Evolutionary conservation across 2,888 invertebrate genomes (phyloP).

Genomic region (Diploptera punctata): DNA sequence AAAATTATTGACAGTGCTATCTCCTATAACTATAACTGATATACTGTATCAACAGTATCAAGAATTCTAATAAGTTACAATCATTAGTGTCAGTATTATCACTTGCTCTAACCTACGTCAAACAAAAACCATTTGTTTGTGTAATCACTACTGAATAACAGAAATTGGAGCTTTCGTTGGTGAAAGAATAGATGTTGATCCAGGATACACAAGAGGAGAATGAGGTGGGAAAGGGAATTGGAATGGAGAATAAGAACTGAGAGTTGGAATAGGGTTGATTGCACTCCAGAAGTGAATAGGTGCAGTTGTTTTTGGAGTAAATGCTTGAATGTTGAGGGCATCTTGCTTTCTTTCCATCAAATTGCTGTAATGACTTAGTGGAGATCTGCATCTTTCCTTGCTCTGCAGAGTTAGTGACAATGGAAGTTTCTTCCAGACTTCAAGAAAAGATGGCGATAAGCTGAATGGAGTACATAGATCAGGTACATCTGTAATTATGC

Average conservation of each 20-base stretch:
- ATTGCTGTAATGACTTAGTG: neutral
- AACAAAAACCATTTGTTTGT: too few species aligned
- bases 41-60: too few species aligned
- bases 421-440: conserved; percentile 44
- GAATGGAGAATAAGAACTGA: conserved; percentile 41
- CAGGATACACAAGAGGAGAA: conserved; percentile 22
- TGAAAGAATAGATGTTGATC: conserved; percentile 20
- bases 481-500: conserved; percentile 38
- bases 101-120: too few species aligned
- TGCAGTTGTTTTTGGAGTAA: conserved; percentile 48
- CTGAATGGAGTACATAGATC: conserved; percentile 41
- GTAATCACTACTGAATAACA: conserved; percentile 32
- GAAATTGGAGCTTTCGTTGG: conserved; percentile 37
- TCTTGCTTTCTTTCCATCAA: neutral
- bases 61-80: too few species aligned
- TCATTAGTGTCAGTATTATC: too few species aligned
- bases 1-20: too few species aligned
- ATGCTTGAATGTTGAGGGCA: conserved; percentile 42
- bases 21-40: too few species aligned
- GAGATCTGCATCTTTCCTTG: conserved; percentile 38
- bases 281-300: conserved; percentile 54
- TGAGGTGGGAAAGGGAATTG: conserved; percentile 34
- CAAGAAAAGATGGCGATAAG: conserved; percentile 41
- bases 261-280: conserved; percentile 48
- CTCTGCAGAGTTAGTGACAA: conserved; percentile 43